Evolutionary conservation across 1,140 invertebrate species (phyloP).

Genomic region (Agrilus planipennis): DNA sequence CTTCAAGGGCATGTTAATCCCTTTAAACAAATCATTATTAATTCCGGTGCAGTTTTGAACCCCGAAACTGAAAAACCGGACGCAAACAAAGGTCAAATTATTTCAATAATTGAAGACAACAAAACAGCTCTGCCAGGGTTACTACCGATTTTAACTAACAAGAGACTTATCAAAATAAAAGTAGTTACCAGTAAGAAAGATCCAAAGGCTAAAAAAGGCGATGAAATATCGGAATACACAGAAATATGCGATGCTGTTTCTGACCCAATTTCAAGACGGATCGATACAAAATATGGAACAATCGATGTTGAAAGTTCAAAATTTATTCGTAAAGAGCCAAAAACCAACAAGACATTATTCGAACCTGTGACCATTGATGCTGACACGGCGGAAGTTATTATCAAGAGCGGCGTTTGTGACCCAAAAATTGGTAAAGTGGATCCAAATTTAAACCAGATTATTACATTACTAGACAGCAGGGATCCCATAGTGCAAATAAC

Average conservation of each 20-base stretch:
- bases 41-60: slow-evolving; percentile 39
- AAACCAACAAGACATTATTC: slow-evolving; percentile 43
- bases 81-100: slow-evolving; percentile 24
- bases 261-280: slow-evolving; percentile 42
- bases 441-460: slow-evolving; percentile 45
- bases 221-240: slow-evolving; percentile 41
- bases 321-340: slow-evolving; percentile 40
- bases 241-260: slow-evolving; percentile 43
- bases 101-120: slow-evolving; percentile 25
- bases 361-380: slow-evolving; percentile 45
- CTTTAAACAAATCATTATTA: slow-evolving; percentile 53
- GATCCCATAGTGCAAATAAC: slow-evolving; percentile 53
- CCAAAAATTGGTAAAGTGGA: slow-evolving; percentile 47
- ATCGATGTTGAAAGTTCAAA: slow-evolving; percentile 44
- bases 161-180: slow-evolving; percentile 34
- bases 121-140: slow-evolving; percentile 43
- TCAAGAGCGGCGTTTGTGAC: slow-evolving; percentile 45
- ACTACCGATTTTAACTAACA: slow-evolving; percentile 33
- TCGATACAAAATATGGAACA: slow-evolving; percentile 45
- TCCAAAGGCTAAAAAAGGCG: slow-evolving; percentile 41
- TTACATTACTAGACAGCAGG: slow-evolving; percentile 53
- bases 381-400: slow-evolving; percentile 50
- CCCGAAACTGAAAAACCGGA: slow-evolving; percentile 30
- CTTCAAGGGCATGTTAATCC: slow-evolving; percentile 43
- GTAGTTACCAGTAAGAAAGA: slow-evolving; percentile 46